These are phyloP conservation scores for Scaptomyza pallida DNA, from an alignment of 1,140 invertebrate species.

Conservation along the genomic window DNA sequence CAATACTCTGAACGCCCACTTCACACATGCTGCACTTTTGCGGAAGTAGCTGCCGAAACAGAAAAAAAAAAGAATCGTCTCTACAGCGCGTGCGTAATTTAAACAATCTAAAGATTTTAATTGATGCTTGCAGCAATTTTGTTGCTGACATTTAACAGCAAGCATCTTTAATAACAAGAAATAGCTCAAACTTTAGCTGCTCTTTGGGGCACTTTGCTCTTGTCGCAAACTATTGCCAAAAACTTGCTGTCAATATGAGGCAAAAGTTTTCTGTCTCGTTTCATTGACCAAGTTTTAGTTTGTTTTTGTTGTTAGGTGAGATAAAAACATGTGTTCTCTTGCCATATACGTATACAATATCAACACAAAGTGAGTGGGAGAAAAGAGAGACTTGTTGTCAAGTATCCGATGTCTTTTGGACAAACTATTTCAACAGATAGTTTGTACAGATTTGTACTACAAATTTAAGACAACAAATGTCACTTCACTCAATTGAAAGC, in stretches of 20 bases:
- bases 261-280: neutral
- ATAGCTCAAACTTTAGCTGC: neutral
- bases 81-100: conserved; percentile 33
- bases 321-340: conserved; percentile 1
- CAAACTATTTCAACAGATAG: neutral
- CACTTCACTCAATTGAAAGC: neutral
- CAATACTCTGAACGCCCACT: too few species aligned
- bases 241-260: neutral
- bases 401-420: neutral
- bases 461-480: neutral
- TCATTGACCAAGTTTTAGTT: neutral
- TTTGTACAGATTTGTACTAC: neutral
- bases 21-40: conserved; percentile 10
- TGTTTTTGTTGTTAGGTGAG: neutral
- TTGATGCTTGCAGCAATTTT: conserved; percentile 3
- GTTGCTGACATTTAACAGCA: neutral
- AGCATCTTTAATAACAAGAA: neutral
- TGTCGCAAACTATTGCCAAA: neutral
- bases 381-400: neutral
- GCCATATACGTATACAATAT: conserved; percentile 1
- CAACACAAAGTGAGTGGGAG: neutral
- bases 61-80: conserved; percentile 22
- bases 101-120: conserved; percentile 28
- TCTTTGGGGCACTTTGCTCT: neutral
- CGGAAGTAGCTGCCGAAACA: conserved; percentile 29